Base-by-base conservation (phyloP, 1,140 invertebrate species). In the Drosophila quadrilineata region DNA sequence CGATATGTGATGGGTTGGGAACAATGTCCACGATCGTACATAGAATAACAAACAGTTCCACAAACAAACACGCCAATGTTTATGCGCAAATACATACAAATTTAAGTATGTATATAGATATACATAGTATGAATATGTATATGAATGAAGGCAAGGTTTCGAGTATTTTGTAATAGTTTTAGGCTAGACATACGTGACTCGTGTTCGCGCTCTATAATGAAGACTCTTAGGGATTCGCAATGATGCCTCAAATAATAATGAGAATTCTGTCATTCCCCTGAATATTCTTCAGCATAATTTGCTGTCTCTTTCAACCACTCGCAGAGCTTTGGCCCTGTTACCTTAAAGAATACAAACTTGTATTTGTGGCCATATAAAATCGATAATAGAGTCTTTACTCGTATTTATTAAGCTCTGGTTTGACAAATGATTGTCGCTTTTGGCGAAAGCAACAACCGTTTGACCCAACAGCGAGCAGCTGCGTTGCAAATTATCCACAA, bases 401-500 rank as follows among this genome's bases (percentile, higher is more conserved):
- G n/a, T n/a, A 28, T 45, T 16, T 45, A 24, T 9, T 33, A 14
- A 8, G 19, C 26, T 29, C 14, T 12, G 26, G 21, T 54, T 54
- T 54, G n/a, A 10, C 38, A 43, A 45, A 17, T 33, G 3, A 35
- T 45, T 35, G 5, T 24, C 19, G 9, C 4, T 17, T 35, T 4
- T 2, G 14, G 14, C 24, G 19, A 3, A 60, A 19, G 46, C 35
- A 60, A n/a, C n/a, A n/a, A 59, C 57, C 8, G 8, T 41, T 49
- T 58, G 56, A 58, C 54, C 58, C 40, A n/a, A n/a, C n/a, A 24
- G 24, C 41, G 19, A 22, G 48, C 60, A 64, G 50, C 60, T 64
- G 60, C 26, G 24, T 41, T 19, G 19, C 28, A 41, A 58, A 65
- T 65, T 59, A 35, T 10, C 21, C 22, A 26, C 16, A 36, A 24